These are phyloP conservation scores for Diaphora mendica DNA, from an alignment of 2,888 invertebrate genomes.

Conservation along the genomic window DNA sequence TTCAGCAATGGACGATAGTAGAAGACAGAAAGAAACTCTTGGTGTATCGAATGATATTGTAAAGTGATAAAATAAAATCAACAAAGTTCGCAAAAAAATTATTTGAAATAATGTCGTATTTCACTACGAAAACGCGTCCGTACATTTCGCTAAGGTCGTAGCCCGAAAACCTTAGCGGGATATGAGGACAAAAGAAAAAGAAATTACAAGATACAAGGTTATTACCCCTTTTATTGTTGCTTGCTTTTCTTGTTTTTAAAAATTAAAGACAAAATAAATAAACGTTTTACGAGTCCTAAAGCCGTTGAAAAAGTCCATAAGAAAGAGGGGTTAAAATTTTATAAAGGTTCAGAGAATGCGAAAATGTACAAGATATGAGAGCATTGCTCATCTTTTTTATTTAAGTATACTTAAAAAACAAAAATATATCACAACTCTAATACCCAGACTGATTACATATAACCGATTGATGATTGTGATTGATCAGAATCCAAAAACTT, in stretches of 20 bases:
- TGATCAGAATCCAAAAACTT: neutral
- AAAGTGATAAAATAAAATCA: neutral
- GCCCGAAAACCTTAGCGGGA: neutral
- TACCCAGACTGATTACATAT: neutral
- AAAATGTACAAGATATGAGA: neutral
- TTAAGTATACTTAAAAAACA: neutral
- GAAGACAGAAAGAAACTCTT: neutral
- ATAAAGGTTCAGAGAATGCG: neutral
- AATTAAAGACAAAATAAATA: neutral
- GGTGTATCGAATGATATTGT: neutral
- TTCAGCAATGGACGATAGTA: too few species aligned
- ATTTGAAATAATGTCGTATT: neutral
- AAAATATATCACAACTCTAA: neutral
- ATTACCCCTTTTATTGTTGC: neutral
- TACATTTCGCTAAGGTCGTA: neutral
- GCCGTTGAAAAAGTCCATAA: neutral
- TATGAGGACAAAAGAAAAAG: neutral
- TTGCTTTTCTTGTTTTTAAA: neutral
- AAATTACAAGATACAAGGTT: neutral
- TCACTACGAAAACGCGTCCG: neutral
- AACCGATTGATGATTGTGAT: too few species aligned
- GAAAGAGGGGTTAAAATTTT: neutral
- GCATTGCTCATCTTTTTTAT: neutral
- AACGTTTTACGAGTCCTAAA: neutral
- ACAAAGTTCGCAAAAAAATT: neutral